Evolutionary conservation across 1,140 invertebrate genomes (phyloP).

Genomic region (Neuroterus valhalla): DNA sequence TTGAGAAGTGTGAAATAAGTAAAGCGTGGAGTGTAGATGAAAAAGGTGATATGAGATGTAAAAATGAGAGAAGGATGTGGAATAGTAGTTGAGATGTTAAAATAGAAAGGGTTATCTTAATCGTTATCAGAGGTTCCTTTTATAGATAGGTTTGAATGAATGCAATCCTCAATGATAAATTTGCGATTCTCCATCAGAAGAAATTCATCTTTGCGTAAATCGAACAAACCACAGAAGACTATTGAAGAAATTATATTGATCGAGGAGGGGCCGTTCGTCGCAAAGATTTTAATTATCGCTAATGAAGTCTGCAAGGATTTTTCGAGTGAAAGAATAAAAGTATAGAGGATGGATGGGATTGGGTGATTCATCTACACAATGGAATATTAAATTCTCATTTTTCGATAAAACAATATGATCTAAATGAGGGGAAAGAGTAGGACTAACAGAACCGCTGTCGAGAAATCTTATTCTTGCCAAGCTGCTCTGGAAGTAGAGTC

Average conservation of each 20-base stretch:
- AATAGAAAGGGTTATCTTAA: too few species aligned
- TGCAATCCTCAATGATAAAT: not conserved
- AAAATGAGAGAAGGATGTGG: too few species aligned
- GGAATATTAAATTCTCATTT: conserved; percentile 2
- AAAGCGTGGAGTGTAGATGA: too few species aligned
- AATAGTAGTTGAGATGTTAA: too few species aligned
- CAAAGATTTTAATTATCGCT: conserved; percentile 19
- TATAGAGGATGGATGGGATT: not conserved
- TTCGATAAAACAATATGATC: not conserved
- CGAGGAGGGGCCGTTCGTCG: conserved; percentile 8
- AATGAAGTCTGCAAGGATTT: conserved; percentile 18
- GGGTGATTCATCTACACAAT: conserved; percentile 12
- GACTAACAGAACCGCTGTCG: conserved; percentile 22
- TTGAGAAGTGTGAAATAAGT: too few species aligned
- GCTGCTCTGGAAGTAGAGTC: too few species aligned
- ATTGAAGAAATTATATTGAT: conserved; percentile 28
- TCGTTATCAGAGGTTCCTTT: too few species aligned
- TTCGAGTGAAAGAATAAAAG: not conserved
- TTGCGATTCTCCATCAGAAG: not conserved
- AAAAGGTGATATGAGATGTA: too few species aligned
- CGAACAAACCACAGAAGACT: not conserved
- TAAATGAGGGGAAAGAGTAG: not conserved
- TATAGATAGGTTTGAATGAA: not conserved
- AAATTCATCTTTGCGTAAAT: conserved; percentile 7
- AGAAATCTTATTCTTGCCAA: too few species aligned